Percentiles rank a stretch among this genome's conserved stretches.
phyloP scores from a whole-genome alignment of 2,888 invertebrate genomes.

The Biston stratarius region DNA sequence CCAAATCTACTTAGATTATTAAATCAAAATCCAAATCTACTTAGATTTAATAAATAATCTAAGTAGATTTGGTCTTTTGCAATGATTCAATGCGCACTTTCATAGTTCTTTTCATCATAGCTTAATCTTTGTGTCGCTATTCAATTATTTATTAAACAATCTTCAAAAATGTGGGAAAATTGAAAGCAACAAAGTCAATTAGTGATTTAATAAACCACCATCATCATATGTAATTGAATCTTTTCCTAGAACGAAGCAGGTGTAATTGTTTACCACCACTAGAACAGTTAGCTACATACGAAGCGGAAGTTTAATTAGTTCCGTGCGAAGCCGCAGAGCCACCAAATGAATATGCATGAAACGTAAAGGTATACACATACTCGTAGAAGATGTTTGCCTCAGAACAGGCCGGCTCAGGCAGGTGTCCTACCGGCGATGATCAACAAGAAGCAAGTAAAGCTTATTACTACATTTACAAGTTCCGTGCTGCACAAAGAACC shows the following conservation, averaged over 20 bases:
- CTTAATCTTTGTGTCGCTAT: too few relatives aligned
- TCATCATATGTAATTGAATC: conserved; percentile 29
- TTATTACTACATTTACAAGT: too few relatives aligned
- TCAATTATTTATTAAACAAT: too few relatives aligned
- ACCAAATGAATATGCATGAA: conserved; percentile 57
- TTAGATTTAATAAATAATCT: too few relatives aligned
- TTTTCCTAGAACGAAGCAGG: conserved; percentile 27
- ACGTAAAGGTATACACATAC: conserved; percentile 26
- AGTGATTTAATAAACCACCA: conserved; percentile 3
- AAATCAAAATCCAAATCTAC: too few relatives aligned
- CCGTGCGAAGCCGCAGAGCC: conserved; percentile 42
- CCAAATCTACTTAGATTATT: too few relatives aligned
- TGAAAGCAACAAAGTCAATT: background rate
- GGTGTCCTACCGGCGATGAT: background rate
- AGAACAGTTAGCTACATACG: conserved; percentile 30
- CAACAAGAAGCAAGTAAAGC: background rate
- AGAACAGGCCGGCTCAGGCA: background rate
- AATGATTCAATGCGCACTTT: too few relatives aligned
- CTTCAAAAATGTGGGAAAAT: background rate
- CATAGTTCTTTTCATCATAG: too few relatives aligned
- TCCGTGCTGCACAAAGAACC: too few relatives aligned
- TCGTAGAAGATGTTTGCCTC: background rate
- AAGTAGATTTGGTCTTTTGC: too few relatives aligned
- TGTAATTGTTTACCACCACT: conserved; percentile 42
- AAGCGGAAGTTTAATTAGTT: conserved; percentile 49